Evolutionary conservation across 2,113 vertebrate genomes (phyloP).

Genomic region (Accipiter cooperii): DNA sequence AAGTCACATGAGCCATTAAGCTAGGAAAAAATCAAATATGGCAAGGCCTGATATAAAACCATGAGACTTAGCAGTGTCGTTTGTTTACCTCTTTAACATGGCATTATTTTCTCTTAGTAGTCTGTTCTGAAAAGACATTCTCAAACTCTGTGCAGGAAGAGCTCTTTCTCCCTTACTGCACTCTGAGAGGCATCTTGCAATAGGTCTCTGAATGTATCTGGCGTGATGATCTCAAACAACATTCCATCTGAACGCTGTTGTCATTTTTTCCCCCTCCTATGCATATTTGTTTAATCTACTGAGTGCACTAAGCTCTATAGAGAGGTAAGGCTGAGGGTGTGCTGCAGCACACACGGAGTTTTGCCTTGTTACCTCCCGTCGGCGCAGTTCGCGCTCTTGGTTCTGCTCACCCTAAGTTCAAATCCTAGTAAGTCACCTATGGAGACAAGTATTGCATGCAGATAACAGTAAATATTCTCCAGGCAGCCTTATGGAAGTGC

Average conservation of each 20-base stretch:
- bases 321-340: background rate
- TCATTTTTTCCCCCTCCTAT: background rate
- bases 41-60: background rate
- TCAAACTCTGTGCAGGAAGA: background rate
- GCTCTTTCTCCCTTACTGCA: background rate
- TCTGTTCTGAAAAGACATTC: background rate
- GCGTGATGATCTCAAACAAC: background rate
- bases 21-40: background rate
- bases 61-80: background rate
- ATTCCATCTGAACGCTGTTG: background rate
- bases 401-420: background rate
- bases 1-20: background rate
- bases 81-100: background rate
- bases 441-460: background rate
- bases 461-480: background rate
- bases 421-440: background rate
- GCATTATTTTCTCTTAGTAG: background rate
- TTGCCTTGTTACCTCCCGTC: background rate
- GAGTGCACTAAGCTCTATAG: background rate
- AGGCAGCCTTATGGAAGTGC: background rate
- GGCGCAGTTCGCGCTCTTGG: background rate
- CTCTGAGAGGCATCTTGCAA: background rate
- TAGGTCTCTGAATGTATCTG: background rate
- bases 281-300: background rate
- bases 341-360: background rate